Conservation (phyloP, 2,797 vertebrate genomes). For the Thunnus albacares region DNA sequence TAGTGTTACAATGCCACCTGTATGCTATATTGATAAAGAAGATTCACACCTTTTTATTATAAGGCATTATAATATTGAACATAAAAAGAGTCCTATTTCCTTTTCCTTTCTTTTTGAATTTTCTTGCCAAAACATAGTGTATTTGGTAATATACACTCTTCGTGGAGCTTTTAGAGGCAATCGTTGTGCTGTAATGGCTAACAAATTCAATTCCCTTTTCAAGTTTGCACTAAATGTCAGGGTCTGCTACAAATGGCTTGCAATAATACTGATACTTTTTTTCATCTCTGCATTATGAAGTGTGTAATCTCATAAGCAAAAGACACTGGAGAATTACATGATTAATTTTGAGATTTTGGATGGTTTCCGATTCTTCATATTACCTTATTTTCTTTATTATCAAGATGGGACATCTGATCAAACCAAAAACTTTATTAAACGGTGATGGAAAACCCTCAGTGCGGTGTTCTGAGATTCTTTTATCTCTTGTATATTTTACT, state of each 20-base stretch:
- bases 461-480: constrained; percentile 15
- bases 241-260: constrained; percentile 39
- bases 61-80: constrained; percentile 54
- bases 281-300: constrained; percentile 27
- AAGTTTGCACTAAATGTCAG: constrained; percentile 32
- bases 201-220: constrained; percentile 66
- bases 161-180: constrained; percentile 26
- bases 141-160: constrained; percentile 32
- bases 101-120: constrained; percentile 32
- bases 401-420: constrained; percentile 25
- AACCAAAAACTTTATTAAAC: constrained; percentile 27
- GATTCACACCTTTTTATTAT: constrained; percentile 47
- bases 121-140: constrained; percentile 27
- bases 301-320: constrained; percentile 44
- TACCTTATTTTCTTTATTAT: constrained; percentile 34
- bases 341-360: constrained; percentile 19
- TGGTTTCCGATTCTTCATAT: constrained; percentile 33
- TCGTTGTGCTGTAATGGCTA: constrained; percentile 42
- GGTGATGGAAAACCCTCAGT: constrained; percentile 23
- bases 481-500: constrained; percentile 26
- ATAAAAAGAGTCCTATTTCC: constrained; percentile 14
- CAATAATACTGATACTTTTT: constrained; percentile 9
- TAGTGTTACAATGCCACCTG: constrained; percentile 18
- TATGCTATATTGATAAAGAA: constrained; percentile 29
- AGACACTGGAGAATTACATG: constrained; percentile 2